phyloP scores from a whole-genome alignment of 2,113 vertebrate species.

The Sylvia atricapilla region DNA sequence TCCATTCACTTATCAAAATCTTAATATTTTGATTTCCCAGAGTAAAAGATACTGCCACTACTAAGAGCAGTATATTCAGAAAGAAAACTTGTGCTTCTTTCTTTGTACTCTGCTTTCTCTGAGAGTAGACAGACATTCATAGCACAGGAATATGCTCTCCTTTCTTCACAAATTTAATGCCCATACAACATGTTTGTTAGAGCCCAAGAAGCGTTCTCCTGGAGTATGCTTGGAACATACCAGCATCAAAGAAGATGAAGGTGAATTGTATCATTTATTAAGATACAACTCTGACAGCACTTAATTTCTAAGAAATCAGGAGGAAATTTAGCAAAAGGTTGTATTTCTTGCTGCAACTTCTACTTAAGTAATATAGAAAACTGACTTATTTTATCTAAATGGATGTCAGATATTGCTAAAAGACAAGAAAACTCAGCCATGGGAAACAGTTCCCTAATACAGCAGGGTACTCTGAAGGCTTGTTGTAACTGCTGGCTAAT shows the following conservation, averaged over 20 bases:
- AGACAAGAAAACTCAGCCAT: constrained; percentile 12
- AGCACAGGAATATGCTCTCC: background rate
- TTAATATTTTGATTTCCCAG: background rate
- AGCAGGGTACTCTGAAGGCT: background rate
- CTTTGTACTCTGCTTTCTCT: background rate
- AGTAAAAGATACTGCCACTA: background rate
- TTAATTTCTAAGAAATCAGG: constrained; percentile 50
- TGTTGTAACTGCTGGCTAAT: background rate
- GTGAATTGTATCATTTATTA: background rate
- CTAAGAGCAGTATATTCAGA: background rate
- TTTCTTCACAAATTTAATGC: background rate
- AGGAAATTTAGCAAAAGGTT: constrained; percentile 49
- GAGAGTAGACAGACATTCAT: background rate
- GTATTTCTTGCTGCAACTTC: constrained; percentile 48
- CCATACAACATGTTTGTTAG: background rate
- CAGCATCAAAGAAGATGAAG: background rate
- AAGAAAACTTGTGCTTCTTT: background rate
- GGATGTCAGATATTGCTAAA: constrained; percentile 56
- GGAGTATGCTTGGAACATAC: background rate
- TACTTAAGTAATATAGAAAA: constrained; percentile 2
- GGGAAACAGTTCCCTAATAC: background rate
- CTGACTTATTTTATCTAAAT: constrained; percentile 51
- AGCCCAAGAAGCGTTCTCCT: background rate
- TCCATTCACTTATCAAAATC: background rate
- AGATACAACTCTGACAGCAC: background rate